phyloP scores from a whole-genome alignment of 2,888 invertebrate species.

The Sepiola atlantica region DNA sequence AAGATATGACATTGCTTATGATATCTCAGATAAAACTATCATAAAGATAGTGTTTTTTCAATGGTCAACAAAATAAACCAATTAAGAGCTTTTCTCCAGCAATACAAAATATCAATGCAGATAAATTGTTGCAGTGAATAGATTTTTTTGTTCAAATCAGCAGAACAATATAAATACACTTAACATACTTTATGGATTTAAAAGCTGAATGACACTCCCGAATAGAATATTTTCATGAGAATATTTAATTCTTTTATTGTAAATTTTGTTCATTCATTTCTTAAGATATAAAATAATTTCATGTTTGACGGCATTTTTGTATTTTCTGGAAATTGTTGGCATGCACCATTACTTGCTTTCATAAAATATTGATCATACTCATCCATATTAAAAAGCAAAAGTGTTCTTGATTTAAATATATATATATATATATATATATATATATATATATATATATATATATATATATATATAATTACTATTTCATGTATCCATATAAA shows the following conservation, averaged over 20 bases:
- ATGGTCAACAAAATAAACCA: too few species aligned
- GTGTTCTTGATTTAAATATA: not conserved
- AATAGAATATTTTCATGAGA: not conserved
- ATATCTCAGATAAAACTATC: too few species aligned
- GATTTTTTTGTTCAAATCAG: not conserved
- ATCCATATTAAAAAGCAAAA: not conserved
- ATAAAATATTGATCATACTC: not conserved
- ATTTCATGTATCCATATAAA: not conserved
- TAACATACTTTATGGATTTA: not conserved
- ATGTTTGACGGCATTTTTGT: not conserved
- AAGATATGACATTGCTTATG: too few species aligned
- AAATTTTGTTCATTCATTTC: not conserved
- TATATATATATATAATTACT: not conserved
- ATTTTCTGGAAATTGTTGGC: not conserved
- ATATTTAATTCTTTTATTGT: not conserved
- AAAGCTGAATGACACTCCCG: not conserved
- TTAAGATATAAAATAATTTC: not conserved
- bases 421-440: not conserved
- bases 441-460: not conserved
- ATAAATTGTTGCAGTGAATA: not conserved
- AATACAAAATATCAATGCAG: not conserved
- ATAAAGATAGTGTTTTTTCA: too few species aligned
- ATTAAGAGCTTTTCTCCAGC: not conserved
- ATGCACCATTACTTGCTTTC: not conserved
- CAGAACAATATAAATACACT: not conserved